Evolutionary conservation across 2,113 vertebrate species (phyloP).

Genomic region (Oceanites oceanicus): DNA sequence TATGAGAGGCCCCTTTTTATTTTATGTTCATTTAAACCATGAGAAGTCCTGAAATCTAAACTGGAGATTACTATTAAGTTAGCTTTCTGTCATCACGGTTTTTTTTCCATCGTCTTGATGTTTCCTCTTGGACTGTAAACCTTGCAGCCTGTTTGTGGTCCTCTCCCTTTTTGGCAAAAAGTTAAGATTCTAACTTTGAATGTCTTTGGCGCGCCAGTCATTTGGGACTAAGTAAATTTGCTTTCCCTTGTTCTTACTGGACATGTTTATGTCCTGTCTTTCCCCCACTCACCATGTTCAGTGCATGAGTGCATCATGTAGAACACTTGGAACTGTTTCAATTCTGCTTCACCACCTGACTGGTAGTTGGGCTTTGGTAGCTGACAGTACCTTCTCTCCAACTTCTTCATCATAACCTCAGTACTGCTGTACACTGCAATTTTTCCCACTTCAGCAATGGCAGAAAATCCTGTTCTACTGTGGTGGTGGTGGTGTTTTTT

Average conservation of each 20-base stretch:
- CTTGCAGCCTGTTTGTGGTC: not conserved
- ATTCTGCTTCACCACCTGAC: not conserved
- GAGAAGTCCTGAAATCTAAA: not conserved
- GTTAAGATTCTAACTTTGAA: not conserved
- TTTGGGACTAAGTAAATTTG: not conserved
- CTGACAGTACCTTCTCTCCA: not conserved
- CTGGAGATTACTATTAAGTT: not conserved
- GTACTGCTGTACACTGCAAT: not conserved
- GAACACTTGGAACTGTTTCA: not conserved
- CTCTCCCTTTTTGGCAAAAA: not conserved
- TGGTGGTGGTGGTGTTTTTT: not conserved
- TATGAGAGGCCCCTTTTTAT: not conserved
- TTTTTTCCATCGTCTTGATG: not conserved
- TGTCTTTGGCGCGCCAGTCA: not conserved
- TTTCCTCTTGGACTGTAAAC: not conserved
- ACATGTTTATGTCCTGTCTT: not conserved
- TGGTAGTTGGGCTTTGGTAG: not conserved
- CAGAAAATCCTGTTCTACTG: not conserved
- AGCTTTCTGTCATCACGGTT: not conserved
- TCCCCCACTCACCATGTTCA: not conserved
- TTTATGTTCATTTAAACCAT: not conserved
- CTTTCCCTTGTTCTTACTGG: not conserved
- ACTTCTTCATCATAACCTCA: not conserved
- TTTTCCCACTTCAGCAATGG: not conserved
- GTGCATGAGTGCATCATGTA: fast-evolving